These are phyloP conservation scores for Connochaetes taurinus DNA, from an alignment of 2,113 vertebrate species.

Conservation along the genomic window DNA sequence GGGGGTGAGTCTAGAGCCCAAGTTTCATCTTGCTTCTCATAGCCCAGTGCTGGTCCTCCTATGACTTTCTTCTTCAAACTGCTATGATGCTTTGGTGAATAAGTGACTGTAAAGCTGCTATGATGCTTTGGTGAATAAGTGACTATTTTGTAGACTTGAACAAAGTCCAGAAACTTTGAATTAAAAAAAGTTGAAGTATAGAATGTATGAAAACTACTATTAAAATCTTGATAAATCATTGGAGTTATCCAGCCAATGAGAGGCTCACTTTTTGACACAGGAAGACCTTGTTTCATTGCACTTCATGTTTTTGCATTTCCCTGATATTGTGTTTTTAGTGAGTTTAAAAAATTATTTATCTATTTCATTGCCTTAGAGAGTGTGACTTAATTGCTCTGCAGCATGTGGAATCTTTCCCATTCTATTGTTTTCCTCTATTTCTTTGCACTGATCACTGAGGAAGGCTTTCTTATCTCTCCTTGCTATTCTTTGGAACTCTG, in stretches of 20 bases:
- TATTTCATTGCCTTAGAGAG: neutral
- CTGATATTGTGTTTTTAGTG: neutral
- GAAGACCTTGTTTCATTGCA: neutral
- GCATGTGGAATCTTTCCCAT: neutral
- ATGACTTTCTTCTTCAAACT: neutral
- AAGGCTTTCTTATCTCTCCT: neutral
- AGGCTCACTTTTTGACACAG: constrained; percentile 25
- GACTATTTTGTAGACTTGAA: neutral
- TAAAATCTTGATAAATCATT: constrained; percentile 71
- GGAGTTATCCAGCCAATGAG: constrained; percentile 60
- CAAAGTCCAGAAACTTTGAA: too few species aligned
- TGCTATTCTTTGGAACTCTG: neutral
- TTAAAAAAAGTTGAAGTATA: neutral
- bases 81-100: fast-evolving
- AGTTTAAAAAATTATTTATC: neutral
- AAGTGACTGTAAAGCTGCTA: neutral
- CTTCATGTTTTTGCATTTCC: neutral
- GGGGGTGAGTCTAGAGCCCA: fast-evolving
- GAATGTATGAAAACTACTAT: constrained; percentile 32
- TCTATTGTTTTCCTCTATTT: neutral
- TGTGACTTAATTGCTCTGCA: neutral
- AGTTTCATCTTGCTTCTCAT: fast-evolving
- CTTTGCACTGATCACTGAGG: neutral
- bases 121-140: fast-evolving
- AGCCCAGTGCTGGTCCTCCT: fast-evolving